Evolutionary conservation across 2,888 invertebrate genomes (phyloP).

Genomic region (Hemithea aestivaria): DNA sequence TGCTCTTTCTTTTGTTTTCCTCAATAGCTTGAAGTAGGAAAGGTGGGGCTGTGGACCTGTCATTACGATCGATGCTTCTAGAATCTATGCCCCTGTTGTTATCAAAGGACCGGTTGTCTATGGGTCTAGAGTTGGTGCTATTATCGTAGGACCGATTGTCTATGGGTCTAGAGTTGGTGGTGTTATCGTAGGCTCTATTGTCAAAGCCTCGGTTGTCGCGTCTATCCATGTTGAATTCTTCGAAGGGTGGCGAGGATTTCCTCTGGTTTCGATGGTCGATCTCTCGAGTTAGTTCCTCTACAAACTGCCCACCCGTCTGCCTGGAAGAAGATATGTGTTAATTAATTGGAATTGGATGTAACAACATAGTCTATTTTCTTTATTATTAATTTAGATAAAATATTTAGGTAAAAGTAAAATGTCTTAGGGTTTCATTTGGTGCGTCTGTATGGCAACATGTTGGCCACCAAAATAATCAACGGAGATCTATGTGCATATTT

Average conservation of each 20-base stretch:
- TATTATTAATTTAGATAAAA: too few relatives aligned
- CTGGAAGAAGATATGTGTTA: conserved; percentile 51
- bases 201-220: background rate
- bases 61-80: too few relatives aligned
- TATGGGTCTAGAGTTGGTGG: conserved; percentile 1
- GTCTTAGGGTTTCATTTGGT: too few relatives aligned
- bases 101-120: conserved; percentile 8
- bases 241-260: conserved; percentile 20
- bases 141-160: conserved; percentile 1
- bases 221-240: conserved; percentile 5
- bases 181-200: background rate
- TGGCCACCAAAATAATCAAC: too few relatives aligned
- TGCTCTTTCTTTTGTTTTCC: conserved; percentile 55
- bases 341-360: conserved; percentile 2
- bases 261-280: conserved; percentile 54
- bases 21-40: conserved; percentile 69
- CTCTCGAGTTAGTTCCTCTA: conserved; percentile 62
- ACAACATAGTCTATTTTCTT: background rate
- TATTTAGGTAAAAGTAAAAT: too few relatives aligned
- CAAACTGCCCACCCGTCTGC: conserved; percentile 73
- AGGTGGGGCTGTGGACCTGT: conserved; percentile 49
- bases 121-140: conserved; percentile 7
- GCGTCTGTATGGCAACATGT: too few relatives aligned
- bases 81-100: too few relatives aligned
- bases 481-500: too few relatives aligned